Evolutionary conservation across 2,113 vertebrate genomes (phyloP).

Genomic region (Climacteris rufus): DNA sequence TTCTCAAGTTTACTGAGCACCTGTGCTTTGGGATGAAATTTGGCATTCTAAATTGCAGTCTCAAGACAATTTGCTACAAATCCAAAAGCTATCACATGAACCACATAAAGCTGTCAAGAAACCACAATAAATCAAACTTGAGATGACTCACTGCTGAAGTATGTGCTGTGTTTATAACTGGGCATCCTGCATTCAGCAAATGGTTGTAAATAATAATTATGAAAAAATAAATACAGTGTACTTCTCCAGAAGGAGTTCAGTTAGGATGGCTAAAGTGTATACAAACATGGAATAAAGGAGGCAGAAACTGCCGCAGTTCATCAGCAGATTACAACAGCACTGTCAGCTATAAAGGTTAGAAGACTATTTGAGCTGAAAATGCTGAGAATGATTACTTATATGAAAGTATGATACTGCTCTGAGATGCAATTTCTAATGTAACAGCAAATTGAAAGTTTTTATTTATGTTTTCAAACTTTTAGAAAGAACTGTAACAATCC

Average conservation of each 20-base stretch:
- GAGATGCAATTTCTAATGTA: not conserved
- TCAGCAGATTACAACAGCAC: not conserved
- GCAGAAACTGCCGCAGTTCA: not conserved
- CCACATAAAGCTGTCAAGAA: not conserved
- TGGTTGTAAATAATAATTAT: not conserved
- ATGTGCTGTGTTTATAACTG: not conserved
- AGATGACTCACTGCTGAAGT: not conserved
- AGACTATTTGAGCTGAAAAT: not conserved
- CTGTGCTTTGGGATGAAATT: not conserved
- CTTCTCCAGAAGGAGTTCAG: not conserved
- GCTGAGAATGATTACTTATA: not conserved
- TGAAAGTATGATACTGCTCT: not conserved
- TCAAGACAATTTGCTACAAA: not conserved
- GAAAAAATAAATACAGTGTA: not conserved
- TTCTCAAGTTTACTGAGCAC: not conserved
- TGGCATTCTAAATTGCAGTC: not conserved
- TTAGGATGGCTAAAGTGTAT: not conserved
- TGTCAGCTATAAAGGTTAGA: not conserved
- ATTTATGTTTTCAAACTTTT: not conserved
- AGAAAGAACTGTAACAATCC: not conserved
- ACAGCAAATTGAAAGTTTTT: not conserved
- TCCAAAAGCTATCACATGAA: not conserved
- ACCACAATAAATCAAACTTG: not conserved
- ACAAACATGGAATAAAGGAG: not conserved
- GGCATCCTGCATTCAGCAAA: not conserved